Evolutionary conservation across 2,113 vertebrate genomes (phyloP), one percentile per base, ranked within the genome.

Genomic region (Ptilorrhoa leucosticta): DNA sequence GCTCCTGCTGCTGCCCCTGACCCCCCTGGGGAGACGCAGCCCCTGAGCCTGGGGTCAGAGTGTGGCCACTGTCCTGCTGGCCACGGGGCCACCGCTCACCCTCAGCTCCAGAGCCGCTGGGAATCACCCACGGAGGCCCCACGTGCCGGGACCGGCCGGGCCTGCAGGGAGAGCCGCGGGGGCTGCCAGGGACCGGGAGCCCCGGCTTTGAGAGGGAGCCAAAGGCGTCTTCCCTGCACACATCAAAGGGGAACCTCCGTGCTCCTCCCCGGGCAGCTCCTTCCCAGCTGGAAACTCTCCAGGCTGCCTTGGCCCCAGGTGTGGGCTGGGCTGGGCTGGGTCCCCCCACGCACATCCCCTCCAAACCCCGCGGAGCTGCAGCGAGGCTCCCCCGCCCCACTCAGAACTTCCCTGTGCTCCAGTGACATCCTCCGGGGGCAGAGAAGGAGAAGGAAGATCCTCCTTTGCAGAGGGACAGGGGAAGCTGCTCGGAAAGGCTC

Each of bases 161-260:
- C 83, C 37, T 2, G 7, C 70, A 45, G 85, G 75, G 86, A 69
- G 90, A 7, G 70, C 57, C 0, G 2, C 0, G 0, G 51, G 0
- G 26, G 51, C 44, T 95, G 95, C 92, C 82, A 87, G 64, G n/a
- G 57, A 1, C 19, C 6, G 12, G 69, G 53, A 94, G 92, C 77
- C 80, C 80, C 2, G 23, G 19, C 94, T 89, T 64, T 84, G 91
- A 85, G 84, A 24, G 58, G 93, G 20, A 94, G 95, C 96, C 94
- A 97, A 91, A 87, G 4, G 78, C 42, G 3, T 80, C 87, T 33
- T 51, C 89, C 83, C 77, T 1, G 6, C 87, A 72, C 87, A 96
- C 91, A 96, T 95, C 93, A 93, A 96, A 96, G 87, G 87, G 78
- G 84, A 95, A 85, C 48, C 94, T 93, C 80, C 1, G 1, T 82